Conservation (phyloP, 2,113 vertebrate genomes). For the Paradisaea rubra region DNA sequence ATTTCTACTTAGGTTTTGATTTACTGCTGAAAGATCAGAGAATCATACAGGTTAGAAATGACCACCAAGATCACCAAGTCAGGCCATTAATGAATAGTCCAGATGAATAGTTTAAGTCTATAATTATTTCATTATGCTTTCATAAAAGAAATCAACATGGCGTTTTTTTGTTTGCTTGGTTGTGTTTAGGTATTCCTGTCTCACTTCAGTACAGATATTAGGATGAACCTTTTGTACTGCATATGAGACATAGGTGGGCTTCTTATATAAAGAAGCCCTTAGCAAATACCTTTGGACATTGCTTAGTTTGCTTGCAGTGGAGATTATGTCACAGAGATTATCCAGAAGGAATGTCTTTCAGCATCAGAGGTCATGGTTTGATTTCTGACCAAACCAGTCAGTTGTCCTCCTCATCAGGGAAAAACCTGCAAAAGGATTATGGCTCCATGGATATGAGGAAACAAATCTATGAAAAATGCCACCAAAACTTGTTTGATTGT, state of each 20-base stretch:
- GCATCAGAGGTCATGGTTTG: not conserved
- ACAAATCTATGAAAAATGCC: not conserved
- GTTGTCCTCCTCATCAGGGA: not conserved
- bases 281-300: not conserved
- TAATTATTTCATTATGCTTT: not conserved
- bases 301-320: not conserved
- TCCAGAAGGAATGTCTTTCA: not conserved
- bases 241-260: not conserved
- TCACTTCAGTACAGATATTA: not conserved
- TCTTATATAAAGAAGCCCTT: not conserved
- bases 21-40: not conserved
- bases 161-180: not conserved
- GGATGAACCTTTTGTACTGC: not conserved
- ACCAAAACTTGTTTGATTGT: not conserved
- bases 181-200: not conserved
- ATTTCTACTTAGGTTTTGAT: not conserved
- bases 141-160: not conserved
- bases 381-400: not conserved
- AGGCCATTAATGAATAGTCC: not conserved
- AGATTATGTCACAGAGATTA: not conserved
- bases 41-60: rapidly evolving
- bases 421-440: not conserved
- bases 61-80: not conserved
- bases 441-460: not conserved
- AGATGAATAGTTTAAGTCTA: not conserved